Evolutionary conservation across 2,888 invertebrate species (phyloP).

Genomic region (Lobophora halterata): DNA sequence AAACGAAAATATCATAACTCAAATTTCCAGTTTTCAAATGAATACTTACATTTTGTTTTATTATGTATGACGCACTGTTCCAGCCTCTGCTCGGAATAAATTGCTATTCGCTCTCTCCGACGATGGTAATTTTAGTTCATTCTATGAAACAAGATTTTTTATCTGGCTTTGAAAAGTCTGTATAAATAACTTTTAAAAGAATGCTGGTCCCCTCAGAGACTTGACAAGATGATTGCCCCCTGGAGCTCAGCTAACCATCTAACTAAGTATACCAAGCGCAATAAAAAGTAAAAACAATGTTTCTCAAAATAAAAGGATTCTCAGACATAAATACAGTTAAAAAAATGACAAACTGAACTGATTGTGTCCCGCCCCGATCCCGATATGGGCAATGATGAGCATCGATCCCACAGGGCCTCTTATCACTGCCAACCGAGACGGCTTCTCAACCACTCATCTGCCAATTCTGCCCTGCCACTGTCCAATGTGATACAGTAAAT

Average conservation of each 20-base stretch:
- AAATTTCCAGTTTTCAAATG: not conserved
- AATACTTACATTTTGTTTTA: not conserved
- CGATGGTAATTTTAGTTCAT: constrained; percentile 3
- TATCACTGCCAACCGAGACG: constrained; percentile 19
- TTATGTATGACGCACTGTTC: not conserved
- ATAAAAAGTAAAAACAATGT: constrained; percentile 3
- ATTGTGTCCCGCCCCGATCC: constrained; percentile 20
- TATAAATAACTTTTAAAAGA: constrained; percentile 1
- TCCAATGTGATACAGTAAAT: constrained; percentile 20
- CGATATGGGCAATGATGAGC: too few species aligned
- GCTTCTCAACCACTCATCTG: constrained; percentile 11
- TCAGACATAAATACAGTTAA: constrained; percentile 6
- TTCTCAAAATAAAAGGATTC: constrained; percentile 13
- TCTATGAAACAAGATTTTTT: constrained; percentile 9
- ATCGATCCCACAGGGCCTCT: constrained; percentile 12
- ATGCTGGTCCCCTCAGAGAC: not conserved
- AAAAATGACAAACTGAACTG: constrained; percentile 11
- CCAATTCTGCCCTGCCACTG: constrained; percentile 13
- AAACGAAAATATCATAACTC: too few species aligned
- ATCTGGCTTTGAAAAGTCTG: not conserved
- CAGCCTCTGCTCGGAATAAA: constrained; percentile 1
- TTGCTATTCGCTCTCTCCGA: constrained; percentile 1
- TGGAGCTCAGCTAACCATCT: constrained; percentile 7
- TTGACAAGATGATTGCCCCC: constrained; percentile 3
- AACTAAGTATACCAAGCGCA: constrained; percentile 8